Evolutionary conservation across 2,888 invertebrate genomes (phyloP).

Genomic region (Himalopsyche japonica): DNA sequence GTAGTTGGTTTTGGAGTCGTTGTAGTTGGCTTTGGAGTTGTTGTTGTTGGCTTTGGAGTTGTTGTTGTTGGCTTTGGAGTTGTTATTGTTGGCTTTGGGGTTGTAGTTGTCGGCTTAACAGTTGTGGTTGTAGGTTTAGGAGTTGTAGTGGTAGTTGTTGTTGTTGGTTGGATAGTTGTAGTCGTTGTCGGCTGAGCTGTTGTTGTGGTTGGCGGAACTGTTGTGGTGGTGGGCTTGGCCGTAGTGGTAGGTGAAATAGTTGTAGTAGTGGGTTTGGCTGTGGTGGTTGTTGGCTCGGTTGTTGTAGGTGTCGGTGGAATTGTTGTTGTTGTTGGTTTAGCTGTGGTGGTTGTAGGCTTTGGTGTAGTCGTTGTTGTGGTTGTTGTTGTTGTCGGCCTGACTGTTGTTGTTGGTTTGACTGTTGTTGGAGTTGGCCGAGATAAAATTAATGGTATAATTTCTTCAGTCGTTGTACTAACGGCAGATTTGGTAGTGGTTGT

Average conservation of each 20-base stretch:
- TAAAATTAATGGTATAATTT: constrained; percentile 35
- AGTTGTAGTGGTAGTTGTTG: constrained; percentile 25
- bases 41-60: constrained; percentile 25
- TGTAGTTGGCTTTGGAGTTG: constrained; percentile 45
- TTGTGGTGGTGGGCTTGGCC: constrained; percentile 41
- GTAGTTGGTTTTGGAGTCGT: constrained; percentile 44
- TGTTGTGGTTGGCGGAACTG: constrained; percentile 43
- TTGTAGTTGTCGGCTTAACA: constrained; percentile 30
- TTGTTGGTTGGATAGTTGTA: constrained; percentile 12
- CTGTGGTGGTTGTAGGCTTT: constrained; percentile 41
- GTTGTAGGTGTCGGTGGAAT: constrained; percentile 39
- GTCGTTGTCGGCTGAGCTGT: constrained; percentile 42
- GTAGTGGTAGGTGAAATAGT: constrained; percentile 42
- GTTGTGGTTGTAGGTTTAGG: constrained; percentile 41
- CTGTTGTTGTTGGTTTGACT: constrained; percentile 36
- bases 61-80: constrained; percentile 11
- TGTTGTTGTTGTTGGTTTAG: constrained; percentile 46
- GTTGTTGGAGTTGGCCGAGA: constrained; percentile 46
- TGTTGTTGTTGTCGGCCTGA: constrained; percentile 40
- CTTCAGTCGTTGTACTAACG: not conserved
- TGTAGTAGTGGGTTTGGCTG: constrained; percentile 41
- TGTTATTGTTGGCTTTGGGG: constrained; percentile 37
- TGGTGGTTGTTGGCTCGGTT: constrained; percentile 41
- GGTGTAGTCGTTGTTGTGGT: constrained; percentile 42
- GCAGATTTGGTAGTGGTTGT: not conserved